These are phyloP conservation scores for Dryas iulia DNA, from an alignment of 1,140 invertebrate genomes.

Conservation along the genomic window DNA sequence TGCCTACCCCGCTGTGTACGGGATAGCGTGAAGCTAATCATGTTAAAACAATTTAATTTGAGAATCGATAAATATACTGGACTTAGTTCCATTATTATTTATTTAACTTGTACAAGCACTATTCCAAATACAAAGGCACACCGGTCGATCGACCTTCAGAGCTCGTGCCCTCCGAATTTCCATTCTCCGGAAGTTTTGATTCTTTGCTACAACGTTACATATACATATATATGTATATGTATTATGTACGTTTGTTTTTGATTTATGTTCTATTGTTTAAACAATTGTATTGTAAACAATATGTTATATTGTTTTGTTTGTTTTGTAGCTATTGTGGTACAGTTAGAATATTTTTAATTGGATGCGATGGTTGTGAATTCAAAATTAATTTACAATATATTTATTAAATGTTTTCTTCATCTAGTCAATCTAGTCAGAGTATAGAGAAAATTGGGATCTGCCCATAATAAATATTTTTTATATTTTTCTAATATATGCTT, in stretches of 20 bases:
- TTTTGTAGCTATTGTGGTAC: background rate
- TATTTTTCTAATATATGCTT: no score
- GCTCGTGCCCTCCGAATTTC: constrained; percentile 9
- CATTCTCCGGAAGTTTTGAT: constrained; percentile 11
- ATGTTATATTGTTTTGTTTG: background rate
- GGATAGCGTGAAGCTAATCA: no score
- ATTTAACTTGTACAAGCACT: background rate
- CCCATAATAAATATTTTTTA: no score
- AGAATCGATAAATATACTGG: no score
- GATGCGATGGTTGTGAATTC: background rate
- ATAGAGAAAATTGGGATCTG: no score
- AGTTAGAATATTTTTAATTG: background rate
- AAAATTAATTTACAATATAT: no score
- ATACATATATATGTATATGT: background rate
- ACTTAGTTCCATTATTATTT: no score
- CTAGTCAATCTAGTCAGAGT: no score
- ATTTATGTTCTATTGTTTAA: background rate
- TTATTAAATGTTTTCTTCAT: no score
- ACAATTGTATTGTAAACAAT: background rate
- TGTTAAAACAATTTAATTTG: no score
- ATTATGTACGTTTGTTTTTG: background rate
- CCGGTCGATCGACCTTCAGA: constrained; percentile 15
- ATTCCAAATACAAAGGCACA: background rate
- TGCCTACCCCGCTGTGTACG: no score
- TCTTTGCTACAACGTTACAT: background rate